phyloP scores from a whole-genome alignment of 2,113 vertebrate species.

The Vimba vimba region DNA sequence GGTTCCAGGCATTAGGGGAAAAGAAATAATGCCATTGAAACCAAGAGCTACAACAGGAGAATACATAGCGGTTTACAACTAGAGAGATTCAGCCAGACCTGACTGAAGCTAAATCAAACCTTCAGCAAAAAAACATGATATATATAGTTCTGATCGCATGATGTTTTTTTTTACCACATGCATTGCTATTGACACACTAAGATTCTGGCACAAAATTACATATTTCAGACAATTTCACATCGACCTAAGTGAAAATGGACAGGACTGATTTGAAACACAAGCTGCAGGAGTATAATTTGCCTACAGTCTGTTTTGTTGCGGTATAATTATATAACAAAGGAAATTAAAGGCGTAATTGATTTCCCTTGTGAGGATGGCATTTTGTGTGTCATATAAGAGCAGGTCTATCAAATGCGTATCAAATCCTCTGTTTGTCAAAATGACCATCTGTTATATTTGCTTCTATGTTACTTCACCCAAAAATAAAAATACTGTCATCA shows the following conservation, averaged over 20 bases:
- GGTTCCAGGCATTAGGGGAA: constrained; percentile 41
- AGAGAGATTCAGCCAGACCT: background rate
- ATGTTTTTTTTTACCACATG: background rate
- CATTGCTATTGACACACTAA: background rate
- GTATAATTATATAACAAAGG: background rate
- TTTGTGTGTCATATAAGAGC: background rate
- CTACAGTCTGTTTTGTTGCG: constrained; percentile 1
- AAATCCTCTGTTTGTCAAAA: constrained; percentile 7
- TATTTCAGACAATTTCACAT: background rate
- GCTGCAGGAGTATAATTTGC: background rate
- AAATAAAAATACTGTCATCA: background rate
- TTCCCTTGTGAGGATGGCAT: background rate
- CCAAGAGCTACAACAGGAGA: constrained; percentile 26
- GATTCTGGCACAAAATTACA: background rate
- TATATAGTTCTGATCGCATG: background rate
- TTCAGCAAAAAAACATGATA: background rate
- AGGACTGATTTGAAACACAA: background rate
- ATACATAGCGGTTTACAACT: constrained; percentile 1
- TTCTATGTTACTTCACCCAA: background rate
- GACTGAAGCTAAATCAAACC: background rate
- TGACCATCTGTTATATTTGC: constrained; percentile 1
- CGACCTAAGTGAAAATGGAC: background rate
- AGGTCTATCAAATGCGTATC: background rate
- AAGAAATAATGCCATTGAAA: constrained; percentile 32
- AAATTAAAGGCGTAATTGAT: constrained; percentile 18